These are phyloP conservation scores for Drosophila cardini DNA, from an alignment of 1,140 invertebrate species.

Conservation along the genomic window DNA sequence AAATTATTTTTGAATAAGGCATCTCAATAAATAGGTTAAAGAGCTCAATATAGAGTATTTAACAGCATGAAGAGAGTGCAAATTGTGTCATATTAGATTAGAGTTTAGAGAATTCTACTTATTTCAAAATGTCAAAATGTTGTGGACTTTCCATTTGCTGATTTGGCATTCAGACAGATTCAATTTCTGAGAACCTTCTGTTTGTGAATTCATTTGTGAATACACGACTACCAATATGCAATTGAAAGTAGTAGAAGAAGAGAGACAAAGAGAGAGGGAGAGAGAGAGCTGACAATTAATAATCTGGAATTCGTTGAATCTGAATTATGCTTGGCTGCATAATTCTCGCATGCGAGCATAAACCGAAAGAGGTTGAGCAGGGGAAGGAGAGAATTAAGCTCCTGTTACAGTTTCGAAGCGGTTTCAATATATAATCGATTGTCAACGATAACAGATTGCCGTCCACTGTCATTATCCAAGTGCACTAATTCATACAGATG, in stretches of 20 bases:
- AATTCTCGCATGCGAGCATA: conserved; percentile 1
- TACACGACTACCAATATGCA: background rate
- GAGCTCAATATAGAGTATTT: conserved; percentile 6
- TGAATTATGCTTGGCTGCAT: conserved; percentile 26
- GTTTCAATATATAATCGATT: conserved; percentile 51
- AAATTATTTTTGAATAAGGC: conserved; percentile 53
- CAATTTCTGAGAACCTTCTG: background rate
- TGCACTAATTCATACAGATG: conserved; percentile 13
- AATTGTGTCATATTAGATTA: too few species aligned
- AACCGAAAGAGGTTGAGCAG: background rate
- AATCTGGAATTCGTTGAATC: background rate
- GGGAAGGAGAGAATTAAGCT: background rate
- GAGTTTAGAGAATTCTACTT: too few species aligned
- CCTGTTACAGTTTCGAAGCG: conserved; percentile 4
- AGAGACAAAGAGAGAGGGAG: background rate
- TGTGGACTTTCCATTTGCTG: background rate
- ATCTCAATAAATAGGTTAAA: conserved; percentile 6
- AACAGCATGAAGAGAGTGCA: background rate
- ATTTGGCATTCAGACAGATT: background rate
- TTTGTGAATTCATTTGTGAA: background rate
- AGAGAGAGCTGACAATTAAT: conserved; percentile 22
- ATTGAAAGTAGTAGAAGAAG: background rate
- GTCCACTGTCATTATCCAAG: conserved; percentile 46
- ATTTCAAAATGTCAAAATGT: background rate
- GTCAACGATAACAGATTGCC: conserved; percentile 52